Conservation (phyloP, 2,113 vertebrate species). For the Gadus macrocephalus region DNA sequence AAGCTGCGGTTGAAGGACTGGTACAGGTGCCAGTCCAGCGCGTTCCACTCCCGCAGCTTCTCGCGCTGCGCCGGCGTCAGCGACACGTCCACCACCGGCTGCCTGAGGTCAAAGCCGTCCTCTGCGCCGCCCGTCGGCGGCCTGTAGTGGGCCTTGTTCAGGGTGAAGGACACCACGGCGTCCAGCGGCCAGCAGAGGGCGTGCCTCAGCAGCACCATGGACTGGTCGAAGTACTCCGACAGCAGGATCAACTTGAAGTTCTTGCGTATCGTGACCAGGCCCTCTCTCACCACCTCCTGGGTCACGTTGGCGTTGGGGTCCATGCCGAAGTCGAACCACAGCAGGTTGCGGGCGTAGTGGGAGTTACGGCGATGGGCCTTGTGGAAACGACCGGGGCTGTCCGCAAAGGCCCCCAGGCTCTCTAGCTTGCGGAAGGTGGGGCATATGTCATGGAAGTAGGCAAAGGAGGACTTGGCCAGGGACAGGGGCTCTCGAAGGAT, state of each 20-base stretch:
- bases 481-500: slow-evolving; percentile 83
- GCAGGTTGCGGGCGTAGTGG: slow-evolving; percentile 84
- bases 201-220: slow-evolving; percentile 83
- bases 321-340: slow-evolving; percentile 87
- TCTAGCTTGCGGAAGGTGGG: slow-evolving; percentile 81
- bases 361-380: slow-evolving; percentile 73
- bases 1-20: slow-evolving; percentile 82
- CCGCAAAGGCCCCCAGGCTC: slow-evolving; percentile 77
- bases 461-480: slow-evolving; percentile 83
- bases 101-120: slow-evolving; percentile 12
- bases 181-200: slow-evolving; percentile 87
- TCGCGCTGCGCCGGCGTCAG: slow-evolving; percentile 63
- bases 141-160: slow-evolving; percentile 74
- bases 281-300: slow-evolving; percentile 41
- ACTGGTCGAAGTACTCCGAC: slow-evolving; percentile 87
- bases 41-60: slow-evolving; percentile 82
- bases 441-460: slow-evolving; percentile 82
- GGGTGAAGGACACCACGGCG: slow-evolving; percentile 80
- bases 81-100: slow-evolving; percentile 41
- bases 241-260: slow-evolving; percentile 80
- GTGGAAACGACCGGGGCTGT: slow-evolving; percentile 76
- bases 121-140: slow-evolving; percentile 24
- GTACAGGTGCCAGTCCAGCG: slow-evolving; percentile 86
- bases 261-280: slow-evolving; percentile 62
- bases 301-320: slow-evolving; percentile 75